Base-by-base conservation (phyloP, 2,888 invertebrate genomes). In the Dilophus febrilis region DNA sequence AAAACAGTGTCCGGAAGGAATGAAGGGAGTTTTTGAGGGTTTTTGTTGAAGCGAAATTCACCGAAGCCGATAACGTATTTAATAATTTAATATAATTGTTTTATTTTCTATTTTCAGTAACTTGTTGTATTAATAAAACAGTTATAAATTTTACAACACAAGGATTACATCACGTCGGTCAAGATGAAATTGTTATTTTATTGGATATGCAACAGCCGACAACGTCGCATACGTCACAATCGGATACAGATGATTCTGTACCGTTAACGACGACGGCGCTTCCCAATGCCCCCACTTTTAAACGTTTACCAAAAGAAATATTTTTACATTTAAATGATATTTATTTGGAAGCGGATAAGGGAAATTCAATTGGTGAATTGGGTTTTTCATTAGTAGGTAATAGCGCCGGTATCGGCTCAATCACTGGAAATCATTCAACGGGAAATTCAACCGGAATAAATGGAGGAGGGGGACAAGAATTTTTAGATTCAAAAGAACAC, bases 141-240 rank as follows among this genome's bases (percentile, higher is more conserved):
- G 77, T 77, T 43, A 83, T 86, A 72, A 81, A 80, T 55, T 77
- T 85, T 50, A 73, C 78, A 17, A 80, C 83, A 0, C 67, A 71
- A 47, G 87, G 87, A 12, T 65, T 87, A 57, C 74, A 76, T 43
- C 74, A 76, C 42, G 83, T 84, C 14, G 84, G 83, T 3, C 86
- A 85, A 54, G 85, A 86, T 54, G 87, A 87, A 62, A 64, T 88
- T 16, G 71, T 85, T 35, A 70, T 84, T 41, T 55, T 86, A 30
- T 59, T 87, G 17, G 83, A 85, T 57, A 62, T 72, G 27, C 72
- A 75, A 4, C 68, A 71, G 40, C 77, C 78, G 50, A n/a, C n/a
- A n/a, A n/a, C n/a, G n/a, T n/a, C n/a, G n/a, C n/a, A n/a, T n/a
- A n/a, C n/a, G n/a, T n/a, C n/a, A n/a, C n/a, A n/a, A n/a, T n/a